Conservation (phyloP, 2,113 vertebrate genomes). For the Pteronura brasiliensis region DNA sequence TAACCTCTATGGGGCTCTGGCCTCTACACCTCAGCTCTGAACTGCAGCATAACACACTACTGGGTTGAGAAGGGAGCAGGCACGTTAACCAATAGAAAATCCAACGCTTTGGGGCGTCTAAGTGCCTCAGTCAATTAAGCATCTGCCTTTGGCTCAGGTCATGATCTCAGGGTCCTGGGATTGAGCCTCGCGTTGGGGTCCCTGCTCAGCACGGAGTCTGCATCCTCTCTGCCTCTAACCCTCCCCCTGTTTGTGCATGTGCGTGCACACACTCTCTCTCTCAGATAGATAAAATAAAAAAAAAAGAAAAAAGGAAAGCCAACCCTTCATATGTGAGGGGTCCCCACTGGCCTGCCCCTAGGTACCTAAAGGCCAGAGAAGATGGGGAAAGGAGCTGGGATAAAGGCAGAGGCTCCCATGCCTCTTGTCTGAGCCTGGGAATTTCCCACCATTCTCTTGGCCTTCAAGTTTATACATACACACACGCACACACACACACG, state of each 20-base stretch:
- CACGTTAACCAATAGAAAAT: neutral
- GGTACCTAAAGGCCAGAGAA: neutral
- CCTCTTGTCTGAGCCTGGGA: neutral
- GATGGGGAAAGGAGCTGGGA: neutral
- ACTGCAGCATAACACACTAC: neutral
- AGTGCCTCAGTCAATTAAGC: neutral
- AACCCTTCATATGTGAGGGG: neutral
- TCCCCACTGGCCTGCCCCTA: neutral
- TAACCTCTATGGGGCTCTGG: neutral
- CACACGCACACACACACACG: too few relatives aligned
- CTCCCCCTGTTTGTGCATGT: neutral
- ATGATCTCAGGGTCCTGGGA: neutral
- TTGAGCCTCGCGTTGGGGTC: neutral
- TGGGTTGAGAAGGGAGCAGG: neutral
- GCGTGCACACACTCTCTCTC: neutral
- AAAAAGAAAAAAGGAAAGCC: neutral
- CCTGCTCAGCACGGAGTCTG: neutral
- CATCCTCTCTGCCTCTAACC: neutral
- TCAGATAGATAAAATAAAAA: neutral
- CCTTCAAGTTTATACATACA: neutral
- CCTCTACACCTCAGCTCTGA: neutral
- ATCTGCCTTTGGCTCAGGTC: neutral
- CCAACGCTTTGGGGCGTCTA: neutral
- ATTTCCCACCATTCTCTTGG: neutral
- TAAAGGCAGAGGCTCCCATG: neutral